phyloP scores from a whole-genome alignment of 2,888 invertebrate species.

The Zaprionus lineosus region DNA sequence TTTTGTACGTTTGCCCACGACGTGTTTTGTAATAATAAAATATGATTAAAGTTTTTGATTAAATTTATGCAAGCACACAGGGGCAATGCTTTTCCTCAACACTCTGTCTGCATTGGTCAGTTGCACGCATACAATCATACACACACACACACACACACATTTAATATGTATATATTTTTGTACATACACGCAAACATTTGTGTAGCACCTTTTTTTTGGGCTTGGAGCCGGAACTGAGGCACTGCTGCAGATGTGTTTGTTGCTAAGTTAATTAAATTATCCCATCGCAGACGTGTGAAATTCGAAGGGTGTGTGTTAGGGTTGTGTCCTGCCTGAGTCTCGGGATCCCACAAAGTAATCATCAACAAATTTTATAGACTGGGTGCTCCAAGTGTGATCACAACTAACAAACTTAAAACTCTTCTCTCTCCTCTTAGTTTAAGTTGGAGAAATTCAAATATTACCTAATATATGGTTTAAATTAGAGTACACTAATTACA shows the following conservation, averaged over 20 bases:
- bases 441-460: too few species aligned
- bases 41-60: conserved; percentile 79
- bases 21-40: conserved; percentile 78
- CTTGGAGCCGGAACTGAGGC: conserved; percentile 9
- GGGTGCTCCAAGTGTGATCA: neutral
- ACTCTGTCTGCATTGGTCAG: conserved; percentile 42
- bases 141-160: too few species aligned
- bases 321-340: conserved; percentile 1
- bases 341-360: conserved; percentile 47
- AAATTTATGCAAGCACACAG: conserved; percentile 72
- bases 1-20: conserved; percentile 64
- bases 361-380: conserved; percentile 29
- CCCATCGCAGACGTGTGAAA: conserved; percentile 63
- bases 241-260: conserved; percentile 61
- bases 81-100: conserved; percentile 23
- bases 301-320: conserved; percentile 13
- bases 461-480: too few species aligned
- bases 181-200: too few species aligned
- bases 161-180: too few species aligned
- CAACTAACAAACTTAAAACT: too few species aligned
- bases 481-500: too few species aligned
- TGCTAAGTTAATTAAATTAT: conserved; percentile 72
- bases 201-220: conserved; percentile 28
- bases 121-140: too few species aligned
- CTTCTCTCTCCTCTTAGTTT: too few species aligned